These are phyloP conservation scores for Rattus rattus DNA, from an alignment of 2,113 vertebrate genomes.

Conservation along the genomic window DNA sequence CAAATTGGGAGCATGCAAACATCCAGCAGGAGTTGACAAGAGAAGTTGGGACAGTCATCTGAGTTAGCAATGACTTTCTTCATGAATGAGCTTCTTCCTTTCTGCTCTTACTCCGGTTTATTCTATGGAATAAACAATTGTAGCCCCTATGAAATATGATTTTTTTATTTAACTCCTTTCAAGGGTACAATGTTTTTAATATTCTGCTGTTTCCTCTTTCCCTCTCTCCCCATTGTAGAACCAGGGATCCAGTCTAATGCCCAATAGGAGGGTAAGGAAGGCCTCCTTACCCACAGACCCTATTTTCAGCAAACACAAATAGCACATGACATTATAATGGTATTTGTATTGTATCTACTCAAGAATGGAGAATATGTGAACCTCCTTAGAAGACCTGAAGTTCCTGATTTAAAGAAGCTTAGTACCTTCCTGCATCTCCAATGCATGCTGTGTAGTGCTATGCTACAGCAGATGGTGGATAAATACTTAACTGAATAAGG, in stretches of 20 bases:
- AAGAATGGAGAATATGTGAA: background rate
- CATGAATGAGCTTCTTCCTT: background rate
- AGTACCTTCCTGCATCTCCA: background rate
- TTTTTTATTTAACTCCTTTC: background rate
- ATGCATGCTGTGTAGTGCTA: background rate
- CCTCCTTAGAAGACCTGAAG: conserved; percentile 29
- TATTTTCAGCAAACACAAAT: background rate
- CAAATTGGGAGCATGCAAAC: background rate
- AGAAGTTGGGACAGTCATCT: background rate
- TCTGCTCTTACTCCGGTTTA: background rate
- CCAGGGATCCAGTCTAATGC: background rate
- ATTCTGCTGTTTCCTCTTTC: background rate
- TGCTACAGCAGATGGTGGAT: conserved; percentile 40
- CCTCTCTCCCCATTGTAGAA: background rate
- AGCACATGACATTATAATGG: background rate
- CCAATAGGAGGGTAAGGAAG: background rate
- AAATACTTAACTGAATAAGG: conserved; percentile 34
- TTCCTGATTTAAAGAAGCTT: background rate
- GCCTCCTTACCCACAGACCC: background rate
- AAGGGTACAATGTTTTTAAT: background rate
- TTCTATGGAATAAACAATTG: background rate
- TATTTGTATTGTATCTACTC: background rate
- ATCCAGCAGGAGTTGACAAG: background rate
- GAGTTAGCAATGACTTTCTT: background rate
- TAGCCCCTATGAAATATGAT: background rate